Conservation (phyloP, 2,797 vertebrate genomes). For the Buphagus erythrorhynchus region DNA sequence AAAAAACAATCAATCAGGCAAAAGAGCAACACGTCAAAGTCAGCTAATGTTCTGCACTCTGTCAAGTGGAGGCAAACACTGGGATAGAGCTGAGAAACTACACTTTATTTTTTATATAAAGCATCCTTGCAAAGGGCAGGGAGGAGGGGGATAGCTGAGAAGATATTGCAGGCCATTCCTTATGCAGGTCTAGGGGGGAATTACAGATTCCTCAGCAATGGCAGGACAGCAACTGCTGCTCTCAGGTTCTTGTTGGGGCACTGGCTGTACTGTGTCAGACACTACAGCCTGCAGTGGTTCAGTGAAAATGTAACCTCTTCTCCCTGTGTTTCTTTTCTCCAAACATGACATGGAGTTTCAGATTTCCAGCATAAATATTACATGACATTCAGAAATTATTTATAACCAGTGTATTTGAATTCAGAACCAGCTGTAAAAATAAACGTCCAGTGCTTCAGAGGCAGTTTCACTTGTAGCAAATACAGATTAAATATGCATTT, state of each 20-base stretch:
- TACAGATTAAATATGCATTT: conserved; percentile 28
- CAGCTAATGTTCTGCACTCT: not conserved
- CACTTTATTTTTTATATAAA: not conserved
- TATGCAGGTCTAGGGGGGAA: not conserved
- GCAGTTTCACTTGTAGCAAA: conserved; percentile 11
- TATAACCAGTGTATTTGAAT: conserved; percentile 11
- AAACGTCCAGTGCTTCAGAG: conserved; percentile 24
- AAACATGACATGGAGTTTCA: not conserved
- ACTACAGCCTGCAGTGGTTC: not conserved
- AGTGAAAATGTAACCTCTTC: not conserved
- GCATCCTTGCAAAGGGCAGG: not conserved
- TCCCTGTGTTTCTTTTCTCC: not conserved
- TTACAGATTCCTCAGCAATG: not conserved
- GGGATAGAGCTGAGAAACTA: not conserved
- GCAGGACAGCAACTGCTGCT: not conserved
- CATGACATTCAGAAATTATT: conserved; percentile 42
- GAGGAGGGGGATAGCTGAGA: fast-evolving
- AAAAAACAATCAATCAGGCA: not conserved
- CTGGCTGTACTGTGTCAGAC: not conserved
- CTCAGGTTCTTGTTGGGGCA: not conserved
- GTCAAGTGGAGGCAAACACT: not conserved
- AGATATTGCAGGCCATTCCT: not conserved
- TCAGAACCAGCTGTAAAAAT: conserved; percentile 25
- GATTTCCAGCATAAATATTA: conserved; percentile 50
- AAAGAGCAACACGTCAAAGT: fast-evolving